Percentiles rank a stretch among this genome's conserved stretches.
Evolutionary conservation across 2,113 vertebrate genomes (phyloP).

Genomic region (Cnemophilus loriae): DNA sequence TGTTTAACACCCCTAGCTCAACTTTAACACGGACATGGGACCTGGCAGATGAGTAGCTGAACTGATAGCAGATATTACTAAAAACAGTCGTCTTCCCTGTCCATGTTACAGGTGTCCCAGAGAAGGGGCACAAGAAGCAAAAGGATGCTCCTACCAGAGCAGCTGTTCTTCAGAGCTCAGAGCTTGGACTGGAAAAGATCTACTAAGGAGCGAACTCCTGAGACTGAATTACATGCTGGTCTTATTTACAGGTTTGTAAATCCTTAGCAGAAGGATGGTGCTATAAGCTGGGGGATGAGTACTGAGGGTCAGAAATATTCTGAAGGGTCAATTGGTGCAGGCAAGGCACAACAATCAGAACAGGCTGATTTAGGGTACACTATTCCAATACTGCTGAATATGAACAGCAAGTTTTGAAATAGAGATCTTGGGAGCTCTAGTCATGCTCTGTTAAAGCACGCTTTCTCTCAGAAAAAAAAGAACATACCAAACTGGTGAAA

Average conservation of each 20-base stretch:
- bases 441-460: not conserved
- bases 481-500: not conserved
- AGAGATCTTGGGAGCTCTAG: not conserved
- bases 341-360: not conserved
- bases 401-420: not conserved
- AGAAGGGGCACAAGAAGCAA: not conserved
- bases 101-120: not conserved
- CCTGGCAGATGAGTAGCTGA: not conserved
- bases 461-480: not conserved
- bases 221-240: not conserved
- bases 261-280: not conserved
- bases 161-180: not conserved
- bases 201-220: not conserved
- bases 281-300: not conserved
- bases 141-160: not conserved
- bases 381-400: not conserved
- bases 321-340: not conserved
- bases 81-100: not conserved
- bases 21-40: not conserved
- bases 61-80: not conserved
- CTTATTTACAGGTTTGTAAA: not conserved
- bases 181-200: not conserved
- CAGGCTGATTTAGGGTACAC: not conserved
- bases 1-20: not conserved
- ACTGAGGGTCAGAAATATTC: not conserved